Percentiles rank a stretch among this genome's conserved stretches.
Evolutionary conservation across 2,888 invertebrate species (phyloP).

Genomic region (Drosophila nr. fundita): DNA sequence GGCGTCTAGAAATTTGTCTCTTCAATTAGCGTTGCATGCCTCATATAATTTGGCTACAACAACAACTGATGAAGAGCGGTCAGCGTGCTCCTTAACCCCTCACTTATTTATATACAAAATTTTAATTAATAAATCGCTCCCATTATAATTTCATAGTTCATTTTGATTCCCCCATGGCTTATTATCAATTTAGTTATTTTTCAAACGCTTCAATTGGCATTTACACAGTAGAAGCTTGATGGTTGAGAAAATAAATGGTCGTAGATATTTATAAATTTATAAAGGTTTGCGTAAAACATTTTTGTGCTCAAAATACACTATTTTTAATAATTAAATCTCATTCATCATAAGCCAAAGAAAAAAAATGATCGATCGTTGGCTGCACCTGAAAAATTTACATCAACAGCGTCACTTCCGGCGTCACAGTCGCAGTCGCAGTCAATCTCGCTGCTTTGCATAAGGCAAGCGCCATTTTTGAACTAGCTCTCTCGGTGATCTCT

Average conservation of each 20-base stretch:
- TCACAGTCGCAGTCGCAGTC: conserved; percentile 3
- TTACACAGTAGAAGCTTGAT: not conserved
- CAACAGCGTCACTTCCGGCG: conserved; percentile 61
- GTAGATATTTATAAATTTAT: not conserved
- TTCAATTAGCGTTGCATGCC: conserved; percentile 60
- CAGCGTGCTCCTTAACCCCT: conserved; percentile 41
- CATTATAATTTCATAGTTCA: not conserved
- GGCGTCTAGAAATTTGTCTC: conserved; percentile 31
- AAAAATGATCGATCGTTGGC: not conserved
- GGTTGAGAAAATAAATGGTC: not conserved
- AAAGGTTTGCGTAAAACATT: not conserved
- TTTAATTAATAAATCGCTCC: conserved; percentile 37
- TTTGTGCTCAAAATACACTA: not conserved
- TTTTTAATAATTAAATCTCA: not conserved
- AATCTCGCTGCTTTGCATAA: conserved; percentile 5
- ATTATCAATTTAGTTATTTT: conserved; percentile 25
- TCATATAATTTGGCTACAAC: conserved; percentile 55
- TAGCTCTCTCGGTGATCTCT: conserved; percentile 1
- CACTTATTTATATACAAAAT: conserved; percentile 25
- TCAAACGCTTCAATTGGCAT: conserved; percentile 6
- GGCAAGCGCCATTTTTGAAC: conserved; percentile 36
- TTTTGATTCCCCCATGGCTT: not conserved
- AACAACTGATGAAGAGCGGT: not conserved
- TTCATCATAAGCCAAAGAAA: not conserved
- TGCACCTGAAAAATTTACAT: conserved; percentile 9